Base-by-base conservation (phyloP, 2,113 vertebrate genomes). In the Candoia aspera region DNA sequence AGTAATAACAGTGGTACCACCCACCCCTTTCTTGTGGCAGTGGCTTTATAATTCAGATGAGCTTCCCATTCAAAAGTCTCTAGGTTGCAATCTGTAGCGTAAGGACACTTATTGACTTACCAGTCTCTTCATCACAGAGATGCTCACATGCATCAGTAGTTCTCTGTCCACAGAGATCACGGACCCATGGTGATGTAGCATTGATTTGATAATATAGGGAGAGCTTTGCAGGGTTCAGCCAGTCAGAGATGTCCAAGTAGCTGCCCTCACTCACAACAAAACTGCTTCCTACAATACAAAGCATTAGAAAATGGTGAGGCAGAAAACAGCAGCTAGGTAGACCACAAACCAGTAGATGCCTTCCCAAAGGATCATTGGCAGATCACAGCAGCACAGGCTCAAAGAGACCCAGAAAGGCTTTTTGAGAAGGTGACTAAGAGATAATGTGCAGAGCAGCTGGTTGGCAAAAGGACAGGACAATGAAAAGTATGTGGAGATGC, bases 181-280 rank as follows among this genome's bases (percentile, higher is more conserved):
- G 97, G 92, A 99, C 97, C 99, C 99, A 99, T 1, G 99, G 98
- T 0, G 98, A 98, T 0, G 98, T 98, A 24, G 98, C 98, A 53
- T 99, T 99, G 96, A 98, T 98, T 96, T 99, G 99, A 91, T 99
- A 99, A 97, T 99, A 99, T 42, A 99, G 96, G 29, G 98, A 99
- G 58, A 99, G 97, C 95, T 99, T 99, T 93, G 99, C 99, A 1
- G 99, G 99, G 95, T 99, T 99, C 37, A 99, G 95, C 99, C 99
- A 99, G 95, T 99, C 99, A 0, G 99, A 99, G 88, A 99, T 98
- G 92, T 99, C 99, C 97, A 99, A 95, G 97, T 98, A 99, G 96
- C 99, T 99, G 79, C 99, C 99, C 96, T 98, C 98, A 0, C 98
- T 99, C 95, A 99, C 98, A 90, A 99, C 99, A 19, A 99, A 99